Evolutionary conservation across 1,140 invertebrate genomes (phyloP).

Genomic region (Aphidius ervi): DNA sequence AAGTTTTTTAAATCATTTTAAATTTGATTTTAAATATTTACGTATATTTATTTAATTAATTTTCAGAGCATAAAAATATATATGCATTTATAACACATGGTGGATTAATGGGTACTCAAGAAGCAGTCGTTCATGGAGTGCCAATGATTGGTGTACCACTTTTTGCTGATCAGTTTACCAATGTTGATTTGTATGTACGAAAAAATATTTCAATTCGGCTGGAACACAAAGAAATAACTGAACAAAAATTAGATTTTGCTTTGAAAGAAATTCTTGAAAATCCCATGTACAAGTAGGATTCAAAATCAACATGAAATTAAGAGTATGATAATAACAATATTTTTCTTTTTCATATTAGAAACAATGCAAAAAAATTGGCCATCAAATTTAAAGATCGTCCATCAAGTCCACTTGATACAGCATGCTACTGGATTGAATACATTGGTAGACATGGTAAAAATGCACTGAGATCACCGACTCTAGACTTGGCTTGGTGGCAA

Average conservation of each 20-base stretch:
- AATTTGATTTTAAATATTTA: conserved; percentile 16
- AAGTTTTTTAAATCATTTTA: conserved; percentile 31
- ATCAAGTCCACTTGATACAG: conserved; percentile 48
- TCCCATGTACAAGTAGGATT: conserved; percentile 33
- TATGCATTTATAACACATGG: conserved; percentile 69
- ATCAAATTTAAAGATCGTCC: conserved; percentile 27
- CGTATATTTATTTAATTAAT: conserved; percentile 1
- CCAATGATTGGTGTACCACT: conserved; percentile 70
- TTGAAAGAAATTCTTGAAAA: conserved; percentile 36
- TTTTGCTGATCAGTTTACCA: conserved; percentile 65
- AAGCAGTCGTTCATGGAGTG: conserved; percentile 69
- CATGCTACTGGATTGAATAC: conserved; percentile 57
- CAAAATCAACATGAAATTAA: neutral
- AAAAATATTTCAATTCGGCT: conserved; percentile 38
- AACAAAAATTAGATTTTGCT: conserved; percentile 33
- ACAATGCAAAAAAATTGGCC: conserved; percentile 12
- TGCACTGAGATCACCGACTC: conserved; percentile 28
- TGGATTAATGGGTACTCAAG: conserved; percentile 68
- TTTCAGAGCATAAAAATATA: conserved; percentile 40
- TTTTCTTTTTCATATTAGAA: conserved; percentile 4
- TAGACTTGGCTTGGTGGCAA: conserved; percentile 34
- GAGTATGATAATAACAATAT: too few relatives aligned
- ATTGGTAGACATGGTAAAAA: conserved; percentile 44
- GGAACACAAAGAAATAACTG: conserved; percentile 31
- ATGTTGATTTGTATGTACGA: conserved; percentile 40